Conservation (phyloP, 2,888 invertebrate species). For the Sinodicranocentrus sp. region DNA sequence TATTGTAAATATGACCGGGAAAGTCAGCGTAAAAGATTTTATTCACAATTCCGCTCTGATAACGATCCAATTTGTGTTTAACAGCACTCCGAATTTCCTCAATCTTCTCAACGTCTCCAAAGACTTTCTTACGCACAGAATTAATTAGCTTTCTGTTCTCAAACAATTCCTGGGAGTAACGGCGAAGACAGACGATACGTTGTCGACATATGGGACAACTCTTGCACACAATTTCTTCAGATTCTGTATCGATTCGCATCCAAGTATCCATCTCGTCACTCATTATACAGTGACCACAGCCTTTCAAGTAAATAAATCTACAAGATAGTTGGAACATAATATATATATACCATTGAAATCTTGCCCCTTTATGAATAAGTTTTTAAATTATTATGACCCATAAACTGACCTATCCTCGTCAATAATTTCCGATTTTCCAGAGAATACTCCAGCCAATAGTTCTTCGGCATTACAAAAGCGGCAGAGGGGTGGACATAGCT, state of each 20-base stretch:
- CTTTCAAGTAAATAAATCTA: conserved; percentile 76
- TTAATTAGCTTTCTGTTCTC: conserved; percentile 28
- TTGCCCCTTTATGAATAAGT: too few relatives aligned
- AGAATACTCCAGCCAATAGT: conserved; percentile 71
- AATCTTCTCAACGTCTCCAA: too few relatives aligned
- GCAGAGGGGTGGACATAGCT: conserved; percentile 84
- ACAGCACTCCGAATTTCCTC: too few relatives aligned
- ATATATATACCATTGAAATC: too few relatives aligned
- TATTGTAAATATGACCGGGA: too few relatives aligned
- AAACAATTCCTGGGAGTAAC: conserved; percentile 77
- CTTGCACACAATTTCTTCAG: conserved; percentile 74
- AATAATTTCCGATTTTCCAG: not conserved
- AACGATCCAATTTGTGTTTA: too few relatives aligned
- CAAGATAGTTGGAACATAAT: conserved; percentile 70
- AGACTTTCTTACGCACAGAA: too few relatives aligned
- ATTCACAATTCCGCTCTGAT: too few relatives aligned
- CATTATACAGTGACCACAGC: conserved; percentile 78
- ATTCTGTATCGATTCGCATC: not conserved
- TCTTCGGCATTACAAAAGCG: conserved; percentile 80
- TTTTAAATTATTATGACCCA: too few relatives aligned
- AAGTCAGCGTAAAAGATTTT: too few relatives aligned
- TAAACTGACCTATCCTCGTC: not conserved
- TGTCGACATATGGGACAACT: conserved; percentile 78
- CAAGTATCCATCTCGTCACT: conserved; percentile 71
- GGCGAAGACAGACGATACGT: conserved; percentile 75